Conservation (phyloP, 2,113 vertebrate genomes). For the Cynoglossus semilaevis region DNA sequence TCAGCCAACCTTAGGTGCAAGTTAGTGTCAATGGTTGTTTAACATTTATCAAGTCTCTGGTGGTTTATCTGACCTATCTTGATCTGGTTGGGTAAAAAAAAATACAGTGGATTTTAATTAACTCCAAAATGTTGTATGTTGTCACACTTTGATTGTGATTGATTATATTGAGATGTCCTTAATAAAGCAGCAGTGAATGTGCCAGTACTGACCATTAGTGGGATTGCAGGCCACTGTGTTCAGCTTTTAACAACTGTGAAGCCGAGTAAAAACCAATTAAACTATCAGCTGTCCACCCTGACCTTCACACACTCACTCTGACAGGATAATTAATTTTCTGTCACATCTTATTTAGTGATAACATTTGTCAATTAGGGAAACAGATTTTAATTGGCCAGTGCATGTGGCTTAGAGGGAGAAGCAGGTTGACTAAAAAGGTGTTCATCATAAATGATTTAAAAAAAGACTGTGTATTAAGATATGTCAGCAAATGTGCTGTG, state of each 20-base stretch:
- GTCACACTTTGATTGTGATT: too few species aligned
- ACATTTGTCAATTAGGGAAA: slow-evolving; percentile 66
- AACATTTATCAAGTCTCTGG: too few species aligned
- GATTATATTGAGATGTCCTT: not conserved
- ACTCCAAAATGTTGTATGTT: too few species aligned
- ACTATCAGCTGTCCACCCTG: slow-evolving; percentile 44
- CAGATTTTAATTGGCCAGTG: slow-evolving; percentile 46
- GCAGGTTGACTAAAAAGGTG: slow-evolving; percentile 22
- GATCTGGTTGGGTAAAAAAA: too few species aligned
- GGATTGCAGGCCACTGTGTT: slow-evolving; percentile 9
- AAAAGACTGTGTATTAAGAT: slow-evolving; percentile 38
- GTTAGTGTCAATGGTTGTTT: too few species aligned
- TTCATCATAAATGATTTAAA: slow-evolving; percentile 23
- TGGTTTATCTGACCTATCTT: too few species aligned
- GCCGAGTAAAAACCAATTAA: slow-evolving; percentile 52
- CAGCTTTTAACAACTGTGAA: slow-evolving; percentile 17
- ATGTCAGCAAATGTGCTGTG: slow-evolving; percentile 29
- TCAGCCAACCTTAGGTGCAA: too few species aligned
- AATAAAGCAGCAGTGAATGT: slow-evolving; percentile 8
- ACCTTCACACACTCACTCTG: slow-evolving; percentile 55
- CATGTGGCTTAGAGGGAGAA: slow-evolving; percentile 15
- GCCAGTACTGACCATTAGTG: slow-evolving; percentile 12
- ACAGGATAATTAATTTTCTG: slow-evolving; percentile 59
- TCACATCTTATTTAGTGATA: slow-evolving; percentile 61
- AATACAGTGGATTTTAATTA: too few species aligned